phyloP scores from a whole-genome alignment of 2,113 vertebrate genomes.

The Xerus inauris region DNA sequence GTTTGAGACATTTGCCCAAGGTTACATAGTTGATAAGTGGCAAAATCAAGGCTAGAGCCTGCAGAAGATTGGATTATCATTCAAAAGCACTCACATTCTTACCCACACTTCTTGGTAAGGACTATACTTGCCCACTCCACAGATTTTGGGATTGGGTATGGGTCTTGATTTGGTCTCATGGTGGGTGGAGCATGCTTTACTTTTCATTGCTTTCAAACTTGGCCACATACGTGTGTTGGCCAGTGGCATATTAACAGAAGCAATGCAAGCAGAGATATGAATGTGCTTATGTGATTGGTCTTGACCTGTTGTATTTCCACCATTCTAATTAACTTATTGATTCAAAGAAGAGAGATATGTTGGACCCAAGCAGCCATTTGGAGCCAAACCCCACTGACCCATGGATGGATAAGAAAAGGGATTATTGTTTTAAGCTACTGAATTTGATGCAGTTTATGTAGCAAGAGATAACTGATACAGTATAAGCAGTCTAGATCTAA shows the following conservation, averaged over 20 bases:
- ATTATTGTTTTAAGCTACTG: conserved; percentile 41
- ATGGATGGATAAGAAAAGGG: conserved; percentile 33
- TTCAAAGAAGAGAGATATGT: neutral
- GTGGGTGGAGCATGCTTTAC: neutral
- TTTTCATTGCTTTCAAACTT: conserved; percentile 44
- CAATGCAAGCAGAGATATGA: conserved; percentile 12
- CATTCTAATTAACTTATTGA: conserved; percentile 3
- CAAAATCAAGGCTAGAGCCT: conserved; percentile 42
- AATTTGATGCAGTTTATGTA: conserved; percentile 5
- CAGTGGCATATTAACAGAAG: conserved; percentile 19
- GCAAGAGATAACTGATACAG: conserved; percentile 22
- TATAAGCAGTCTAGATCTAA: neutral
- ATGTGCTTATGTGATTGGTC: conserved; percentile 31
- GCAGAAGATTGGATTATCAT: neutral
- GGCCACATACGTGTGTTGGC: conserved; percentile 15
- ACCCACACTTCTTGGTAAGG: neutral
- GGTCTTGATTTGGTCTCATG: conserved; percentile 42
- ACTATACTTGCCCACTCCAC: neutral
- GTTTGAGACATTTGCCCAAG: conserved; percentile 43
- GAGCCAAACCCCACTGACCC: neutral
- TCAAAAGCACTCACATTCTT: neutral
- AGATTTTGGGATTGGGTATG: neutral
- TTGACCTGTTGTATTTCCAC: conserved; percentile 31
- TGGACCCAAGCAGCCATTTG: neutral
- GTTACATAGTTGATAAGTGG: neutral